A percentile compares a stretch with the other conserved stretches of the same genome.
Evolutionary conservation across 2,888 invertebrate species (phyloP).

Genomic region (Camponotus fellah): DNA sequence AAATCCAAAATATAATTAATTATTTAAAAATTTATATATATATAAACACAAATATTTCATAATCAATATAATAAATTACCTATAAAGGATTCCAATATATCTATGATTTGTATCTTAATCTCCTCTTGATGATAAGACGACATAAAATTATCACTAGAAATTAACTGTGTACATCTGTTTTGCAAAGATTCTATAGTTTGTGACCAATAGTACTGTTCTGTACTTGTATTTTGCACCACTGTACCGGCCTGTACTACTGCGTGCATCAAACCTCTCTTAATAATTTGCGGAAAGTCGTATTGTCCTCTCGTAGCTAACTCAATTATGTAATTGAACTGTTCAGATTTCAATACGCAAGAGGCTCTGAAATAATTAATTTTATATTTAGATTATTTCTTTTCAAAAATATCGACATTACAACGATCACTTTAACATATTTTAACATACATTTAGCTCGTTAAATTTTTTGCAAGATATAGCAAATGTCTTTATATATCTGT

Average conservation of each 20-base stretch:
- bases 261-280: conserved; percentile 90
- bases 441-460: neutral
- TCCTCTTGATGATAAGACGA: conserved; percentile 88
- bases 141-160: conserved; percentile 87
- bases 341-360: conserved; percentile 87
- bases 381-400: neutral
- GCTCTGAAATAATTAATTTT: conserved; percentile 85
- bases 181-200: conserved; percentile 86
- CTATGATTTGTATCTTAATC: conserved; percentile 90
- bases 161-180: conserved; percentile 87
- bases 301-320: conserved; percentile 87
- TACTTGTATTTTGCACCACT: conserved; percentile 82
- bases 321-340: conserved; percentile 87
- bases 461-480: conserved; percentile 12
- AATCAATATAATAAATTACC: conserved; percentile 79
- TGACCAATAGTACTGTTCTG: conserved; percentile 76
- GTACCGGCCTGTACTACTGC: conserved; percentile 91
- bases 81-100: conserved; percentile 92
- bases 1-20: neutral
- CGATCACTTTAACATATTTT: conserved; percentile 12
- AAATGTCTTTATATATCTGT: conserved; percentile 20
- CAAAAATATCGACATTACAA: neutral
- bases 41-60: conserved; percentile 13
- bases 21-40: neutral
- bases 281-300: conserved; percentile 87